Evolutionary conservation across 2,797 vertebrate genomes (phyloP), one percentile per base, ranked within the genome.

Genomic region (Siniperca undulata): DNA sequence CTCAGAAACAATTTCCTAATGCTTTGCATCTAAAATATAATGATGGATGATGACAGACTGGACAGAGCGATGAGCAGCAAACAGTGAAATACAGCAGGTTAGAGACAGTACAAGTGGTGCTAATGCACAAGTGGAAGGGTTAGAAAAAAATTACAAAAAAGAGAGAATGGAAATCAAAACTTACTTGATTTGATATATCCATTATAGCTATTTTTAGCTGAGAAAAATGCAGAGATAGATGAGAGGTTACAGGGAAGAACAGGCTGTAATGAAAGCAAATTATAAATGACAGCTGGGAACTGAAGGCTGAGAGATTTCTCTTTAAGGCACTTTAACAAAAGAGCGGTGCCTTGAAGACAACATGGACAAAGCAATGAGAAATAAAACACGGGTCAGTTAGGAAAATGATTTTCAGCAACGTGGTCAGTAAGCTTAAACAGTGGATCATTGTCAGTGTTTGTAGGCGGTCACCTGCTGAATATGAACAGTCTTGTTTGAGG

Each of bases 151-250:
- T 77, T 60, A 86, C 86, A 75, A 87, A 79, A 84, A 72, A 83
- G 67, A 66, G 70, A 81, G 79, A 81, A 87, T 72, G 73, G 71
- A 88, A 84, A 86, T 85, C 27, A 86, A 84, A 92, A 96, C 96
- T 97, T 96, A 97, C 96, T 96, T 95, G 96, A 95, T 93, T 96
- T 96, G 94, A 97, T 96, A 94, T 95, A 96, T 96, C 96, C 96
- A 78, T 97, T 97, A 95, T 96, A 96, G 94, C 93, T 96, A 95
- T 95, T 96, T 95, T 96, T 97, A 92, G 96, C 96, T 97, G 94
- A 93, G 93, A 91, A 94, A 86, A 95, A 94, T 88, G 91, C 82
- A 95, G 86, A 96, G 84, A 95, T 89, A 95, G 76, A 93, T 88
- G 92, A 93, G 74, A 92, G 83, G 91, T 95, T 94, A 95, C 74